Conservation (phyloP, 2,797 vertebrate genomes). For the Capromys pilorides region DNA sequence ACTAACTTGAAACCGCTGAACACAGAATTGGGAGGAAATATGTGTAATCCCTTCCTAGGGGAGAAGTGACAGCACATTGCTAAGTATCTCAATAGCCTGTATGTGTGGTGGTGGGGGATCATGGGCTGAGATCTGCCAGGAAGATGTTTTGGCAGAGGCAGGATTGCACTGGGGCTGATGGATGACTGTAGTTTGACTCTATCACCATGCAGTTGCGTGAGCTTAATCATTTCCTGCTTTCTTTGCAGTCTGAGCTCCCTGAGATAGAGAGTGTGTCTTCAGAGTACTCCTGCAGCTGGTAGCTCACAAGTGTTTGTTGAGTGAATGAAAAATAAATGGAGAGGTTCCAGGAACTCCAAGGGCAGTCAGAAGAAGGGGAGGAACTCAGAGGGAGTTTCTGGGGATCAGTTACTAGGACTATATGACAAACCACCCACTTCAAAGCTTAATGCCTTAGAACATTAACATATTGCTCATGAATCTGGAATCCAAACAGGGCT, state of each 20-base stretch:
- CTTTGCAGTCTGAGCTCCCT: background rate
- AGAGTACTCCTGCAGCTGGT: background rate
- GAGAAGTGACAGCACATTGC: background rate
- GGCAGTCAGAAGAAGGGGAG: background rate
- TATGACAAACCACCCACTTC: background rate
- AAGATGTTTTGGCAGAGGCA: background rate
- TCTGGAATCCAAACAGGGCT: constrained; percentile 8
- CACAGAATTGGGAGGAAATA: background rate
- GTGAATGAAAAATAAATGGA: background rate
- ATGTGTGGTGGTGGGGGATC: background rate
- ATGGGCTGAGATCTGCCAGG: background rate
- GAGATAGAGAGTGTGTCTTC: background rate
- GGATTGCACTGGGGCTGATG: background rate
- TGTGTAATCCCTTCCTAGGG: background rate
- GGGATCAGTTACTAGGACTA: background rate
- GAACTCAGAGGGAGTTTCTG: background rate
- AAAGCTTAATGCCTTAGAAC: background rate
- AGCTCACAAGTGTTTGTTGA: background rate
- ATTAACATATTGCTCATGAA: background rate
- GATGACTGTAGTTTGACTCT: background rate
- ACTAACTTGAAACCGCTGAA: background rate
- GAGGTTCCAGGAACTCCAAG: background rate
- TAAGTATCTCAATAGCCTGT: background rate
- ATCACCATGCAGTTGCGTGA: too few relatives aligned
- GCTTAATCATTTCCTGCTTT: background rate